Base-by-base conservation (phyloP, 2,888 invertebrate species). In the Barypeithes pellucidus region DNA sequence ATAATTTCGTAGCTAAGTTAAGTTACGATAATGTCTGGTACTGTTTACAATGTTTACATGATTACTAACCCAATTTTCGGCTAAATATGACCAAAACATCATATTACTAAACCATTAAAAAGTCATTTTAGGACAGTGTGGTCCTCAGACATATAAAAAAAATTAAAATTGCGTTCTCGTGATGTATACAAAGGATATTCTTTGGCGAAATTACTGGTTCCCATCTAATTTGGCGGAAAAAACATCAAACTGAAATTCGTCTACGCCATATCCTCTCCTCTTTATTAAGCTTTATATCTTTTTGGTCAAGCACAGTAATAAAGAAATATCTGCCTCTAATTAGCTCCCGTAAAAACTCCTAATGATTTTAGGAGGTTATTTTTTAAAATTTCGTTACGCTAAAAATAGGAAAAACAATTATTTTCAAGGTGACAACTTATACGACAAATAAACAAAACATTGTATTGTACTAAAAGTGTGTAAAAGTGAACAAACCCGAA, bases 81-180 rank as follows among this genome's bases (percentile, higher is more conserved):
- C 7, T 29, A 29, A 59, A 33, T 36, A 66, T 18, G 36, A 50
- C 65, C 71, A 52, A 72, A 66, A 72, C 20, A 47, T 68, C 50
- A 1, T 29, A 47, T 36, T 57, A 57, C 33, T 14, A 36, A 33
- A 18, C 18, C 54, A 57, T 57, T 57, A 57, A 57, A 57, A 57
- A 57, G 54, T 36, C 54, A 57, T 57, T 57, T 57, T 33, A 33
- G 33, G 54, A 33, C 54, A 57, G 14, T 57, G 52, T 12, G 54
- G 54, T 33, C 54, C 18, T 57, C 54, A 57, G 54, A 57, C 54
- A 33, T 16, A 33, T 33, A 57, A 33, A 33, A 57, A 57, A 33
- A 16, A 4, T 18, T 11, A 16, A 57, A 57, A 57, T 33, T 57
- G 16, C 33, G 16, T 57, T 57, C 18, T 57, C 33, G 54, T 57